A percentile compares a stretch with the other conserved stretches of the same genome.
phyloP scores from a whole-genome alignment of 2,888 invertebrate genomes.

The Thecocarcelia acutangulata region DNA sequence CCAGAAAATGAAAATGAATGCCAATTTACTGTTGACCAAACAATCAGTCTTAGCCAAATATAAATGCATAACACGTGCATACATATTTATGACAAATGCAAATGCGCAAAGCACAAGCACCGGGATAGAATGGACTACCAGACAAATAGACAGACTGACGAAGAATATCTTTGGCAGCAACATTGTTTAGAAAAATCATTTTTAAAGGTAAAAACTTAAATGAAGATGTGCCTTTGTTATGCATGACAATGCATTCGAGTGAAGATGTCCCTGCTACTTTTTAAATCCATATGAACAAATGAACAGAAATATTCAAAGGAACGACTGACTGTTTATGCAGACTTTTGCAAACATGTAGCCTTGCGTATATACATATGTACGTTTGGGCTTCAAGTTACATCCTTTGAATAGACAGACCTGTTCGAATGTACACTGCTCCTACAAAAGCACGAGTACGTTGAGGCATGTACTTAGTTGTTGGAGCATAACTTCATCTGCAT shows the following conservation, averaged over 20 bases:
- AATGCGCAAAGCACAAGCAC: conserved; percentile 17
- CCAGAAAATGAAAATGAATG: conserved; percentile 17
- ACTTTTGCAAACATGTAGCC: conserved; percentile 24
- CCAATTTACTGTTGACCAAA: conserved; percentile 3
- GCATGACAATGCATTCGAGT: conserved; percentile 50
- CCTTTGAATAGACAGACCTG: conserved; percentile 33
- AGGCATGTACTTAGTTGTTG: not conserved
- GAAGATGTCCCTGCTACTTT: conserved; percentile 35
- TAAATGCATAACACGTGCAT: not conserved
- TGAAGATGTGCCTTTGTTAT: conserved; percentile 51
- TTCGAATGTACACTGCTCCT: not conserved
- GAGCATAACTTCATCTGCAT: conserved; percentile 36
- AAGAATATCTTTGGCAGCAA: conserved; percentile 14
- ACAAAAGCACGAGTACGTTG: not conserved
- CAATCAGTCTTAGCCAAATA: not conserved
- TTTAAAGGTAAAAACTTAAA: not conserved
- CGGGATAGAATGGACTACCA: not conserved
- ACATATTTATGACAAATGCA: conserved; percentile 13
- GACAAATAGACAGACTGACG: not conserved
- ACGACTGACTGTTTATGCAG: not conserved
- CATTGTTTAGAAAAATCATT: conserved; percentile 16
- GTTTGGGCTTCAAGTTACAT: conserved; percentile 24
- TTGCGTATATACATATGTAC: not conserved
- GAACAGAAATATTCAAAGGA: not conserved
- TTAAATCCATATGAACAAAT: conserved; percentile 41